Evolutionary conservation across 2,888 invertebrate genomes (phyloP), one percentile per base, ranked within the genome.

Genomic region (Microdon myrmicae): DNA sequence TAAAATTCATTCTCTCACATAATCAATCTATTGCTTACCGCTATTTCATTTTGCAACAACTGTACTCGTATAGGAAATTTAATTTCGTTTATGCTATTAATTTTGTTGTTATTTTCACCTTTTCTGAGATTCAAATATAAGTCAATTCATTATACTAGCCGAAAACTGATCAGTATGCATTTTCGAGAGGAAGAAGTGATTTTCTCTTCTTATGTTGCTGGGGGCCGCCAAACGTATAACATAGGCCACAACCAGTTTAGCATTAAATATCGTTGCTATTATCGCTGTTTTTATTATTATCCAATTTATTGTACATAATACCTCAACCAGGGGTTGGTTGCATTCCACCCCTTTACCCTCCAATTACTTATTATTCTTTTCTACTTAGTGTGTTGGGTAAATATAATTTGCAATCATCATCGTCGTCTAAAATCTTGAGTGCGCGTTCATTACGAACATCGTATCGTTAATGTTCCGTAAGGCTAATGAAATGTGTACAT

Each of bases 1-100:
- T 64, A 37, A 64, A 64, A 58, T 53, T 58, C 64, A 58, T 56
- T 64, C 56, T 56, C 37, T 51, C 51, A 56, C 44, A 45, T 43
- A 51, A 51, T 58, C 58, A 64, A 64, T 64, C 64, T 58, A 43
- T 23, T 39, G 44, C 49, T 43, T 61, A 43, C 37, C 54, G 44
- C 38, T 44, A 43, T 35, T 14, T 28, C 23, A 31, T 16, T 19
- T 17, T 43, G 38, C 37, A 34, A 29, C 28, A 14, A 35, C 20
- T 28, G 32, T 43, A 22, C 32, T 54, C 39, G 10, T 31, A 22
- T n/a, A 22, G 38, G 14, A 48, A 31, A 13, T 7, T 34, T 37
- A 3, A 13, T 23, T 38, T 26, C 13, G 3, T 12, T 28, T 29
- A n/a, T n/a, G n/a, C n/a, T n/a, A n/a, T 47, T 9, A 5, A 16